Evolutionary conservation across 2,113 vertebrate genomes (phyloP).

Genomic region (Cyrtonyx montezumae): DNA sequence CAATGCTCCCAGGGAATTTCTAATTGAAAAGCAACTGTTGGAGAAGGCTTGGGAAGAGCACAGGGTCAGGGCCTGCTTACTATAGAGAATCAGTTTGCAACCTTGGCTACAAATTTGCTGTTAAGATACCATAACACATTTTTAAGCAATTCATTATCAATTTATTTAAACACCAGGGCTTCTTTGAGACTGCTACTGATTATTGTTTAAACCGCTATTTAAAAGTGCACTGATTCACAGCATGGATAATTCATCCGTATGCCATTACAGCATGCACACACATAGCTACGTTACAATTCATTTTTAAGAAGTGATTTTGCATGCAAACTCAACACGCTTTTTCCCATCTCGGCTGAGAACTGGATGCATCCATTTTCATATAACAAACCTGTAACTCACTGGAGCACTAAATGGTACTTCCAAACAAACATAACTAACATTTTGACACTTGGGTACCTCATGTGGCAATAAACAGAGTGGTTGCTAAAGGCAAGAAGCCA

Average conservation of each 20-base stretch:
- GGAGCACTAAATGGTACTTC: neutral
- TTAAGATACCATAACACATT: neutral
- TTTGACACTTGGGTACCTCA: neutral
- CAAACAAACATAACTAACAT: neutral
- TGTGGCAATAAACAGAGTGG: neutral
- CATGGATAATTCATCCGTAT: slow-evolving; percentile 23
- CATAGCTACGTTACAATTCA: neutral
- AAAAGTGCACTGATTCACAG: slow-evolving; percentile 4
- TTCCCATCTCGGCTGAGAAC: neutral
- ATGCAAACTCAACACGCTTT: neutral
- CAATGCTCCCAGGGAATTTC: neutral
- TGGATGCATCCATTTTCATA: neutral
- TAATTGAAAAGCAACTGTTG: neutral
- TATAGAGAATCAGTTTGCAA: neutral
- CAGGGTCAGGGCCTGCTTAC: neutral
- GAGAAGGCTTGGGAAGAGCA: neutral
- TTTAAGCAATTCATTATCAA: slow-evolving; percentile 15
- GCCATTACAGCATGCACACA: neutral
- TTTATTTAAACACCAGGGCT: slow-evolving; percentile 27
- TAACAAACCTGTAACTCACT: neutral
- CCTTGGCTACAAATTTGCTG: neutral
- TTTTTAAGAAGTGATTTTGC: neutral
- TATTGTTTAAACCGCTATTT: slow-evolving; percentile 17
- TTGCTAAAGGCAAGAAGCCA: neutral
- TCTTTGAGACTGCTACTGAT: slow-evolving; percentile 1